phyloP scores from a whole-genome alignment of 2,797 vertebrate species.

The Martes flavigula region DNA sequence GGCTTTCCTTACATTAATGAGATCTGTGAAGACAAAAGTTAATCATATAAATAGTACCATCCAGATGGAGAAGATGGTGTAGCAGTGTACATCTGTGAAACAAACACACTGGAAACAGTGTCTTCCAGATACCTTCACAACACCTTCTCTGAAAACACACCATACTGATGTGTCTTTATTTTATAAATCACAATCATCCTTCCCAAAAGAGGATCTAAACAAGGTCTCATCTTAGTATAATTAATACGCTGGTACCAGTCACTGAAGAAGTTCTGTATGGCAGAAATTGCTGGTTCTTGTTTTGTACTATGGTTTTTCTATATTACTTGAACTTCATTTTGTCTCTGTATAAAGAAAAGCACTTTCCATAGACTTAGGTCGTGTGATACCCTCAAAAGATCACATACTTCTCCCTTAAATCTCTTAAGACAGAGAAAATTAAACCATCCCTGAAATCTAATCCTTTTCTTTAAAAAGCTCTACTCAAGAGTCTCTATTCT shows the following conservation, averaged over 20 bases:
- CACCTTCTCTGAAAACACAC: neutral
- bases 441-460: neutral
- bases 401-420: neutral
- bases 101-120: neutral
- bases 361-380: neutral
- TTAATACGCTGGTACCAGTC: neutral
- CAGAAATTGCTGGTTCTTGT: neutral
- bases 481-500: neutral
- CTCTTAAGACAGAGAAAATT: neutral
- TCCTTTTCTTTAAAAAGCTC: neutral
- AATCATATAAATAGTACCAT: neutral
- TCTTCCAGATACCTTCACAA: neutral
- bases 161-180: neutral
- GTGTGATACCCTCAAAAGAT: neutral
- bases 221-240: neutral
- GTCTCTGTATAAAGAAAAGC: neutral
- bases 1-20: neutral
- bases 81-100: neutral
- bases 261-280: neutral
- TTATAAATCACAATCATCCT: neutral
- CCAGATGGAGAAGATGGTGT: neutral
- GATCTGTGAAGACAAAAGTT: neutral
- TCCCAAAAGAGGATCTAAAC: slow-evolving; percentile 4
- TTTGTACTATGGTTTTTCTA: neutral
- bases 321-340: neutral